Evolutionary conservation across 2,888 invertebrate species (phyloP).

Genomic region (Acronicta leporina): DNA sequence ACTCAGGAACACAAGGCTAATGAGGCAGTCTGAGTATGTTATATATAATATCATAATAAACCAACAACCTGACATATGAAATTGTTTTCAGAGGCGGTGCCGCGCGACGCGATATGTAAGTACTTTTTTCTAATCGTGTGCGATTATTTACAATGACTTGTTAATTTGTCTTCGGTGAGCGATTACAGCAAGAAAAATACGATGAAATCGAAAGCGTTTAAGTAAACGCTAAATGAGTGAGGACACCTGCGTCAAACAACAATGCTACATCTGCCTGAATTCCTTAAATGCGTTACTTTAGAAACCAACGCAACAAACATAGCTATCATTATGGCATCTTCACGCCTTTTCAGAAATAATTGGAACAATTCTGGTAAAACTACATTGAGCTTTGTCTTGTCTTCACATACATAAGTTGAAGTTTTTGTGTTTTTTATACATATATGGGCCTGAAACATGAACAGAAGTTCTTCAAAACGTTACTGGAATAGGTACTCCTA

Average conservation of each 20-base stretch:
- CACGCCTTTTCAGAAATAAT: conserved; percentile 36
- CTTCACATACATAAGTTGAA: conserved; percentile 7
- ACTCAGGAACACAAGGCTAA: too few relatives aligned
- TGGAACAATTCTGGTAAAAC: conserved; percentile 23
- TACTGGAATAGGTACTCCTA: too few relatives aligned
- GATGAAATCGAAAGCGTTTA: conserved; percentile 60
- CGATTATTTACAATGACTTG: conserved; percentile 39
- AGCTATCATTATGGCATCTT: conserved; percentile 32
- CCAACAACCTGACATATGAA: conserved; percentile 44
- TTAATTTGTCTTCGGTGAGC: conserved; percentile 54
- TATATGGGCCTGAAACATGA: too few relatives aligned
- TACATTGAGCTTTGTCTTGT: conserved; percentile 22
- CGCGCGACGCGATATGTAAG: too few relatives aligned
- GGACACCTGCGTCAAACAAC: conserved; percentile 57
- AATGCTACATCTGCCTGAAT: conserved; percentile 53
- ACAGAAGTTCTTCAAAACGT: too few relatives aligned
- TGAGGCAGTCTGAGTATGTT: too few relatives aligned
- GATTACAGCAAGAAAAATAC: conserved; percentile 50
- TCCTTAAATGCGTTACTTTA: conserved; percentile 20
- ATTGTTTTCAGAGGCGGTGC: conserved; percentile 28
- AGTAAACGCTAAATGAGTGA: conserved; percentile 44
- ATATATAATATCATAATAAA: conserved; percentile 55
- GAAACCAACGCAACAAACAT: conserved; percentile 6
- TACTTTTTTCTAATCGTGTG: conserved; percentile 19
- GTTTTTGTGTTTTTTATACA: too few relatives aligned